Percentiles rank a stretch among this genome's conserved stretches.
Conservation (phyloP, 2,888 invertebrate species). For the Leucophenga montana region DNA sequence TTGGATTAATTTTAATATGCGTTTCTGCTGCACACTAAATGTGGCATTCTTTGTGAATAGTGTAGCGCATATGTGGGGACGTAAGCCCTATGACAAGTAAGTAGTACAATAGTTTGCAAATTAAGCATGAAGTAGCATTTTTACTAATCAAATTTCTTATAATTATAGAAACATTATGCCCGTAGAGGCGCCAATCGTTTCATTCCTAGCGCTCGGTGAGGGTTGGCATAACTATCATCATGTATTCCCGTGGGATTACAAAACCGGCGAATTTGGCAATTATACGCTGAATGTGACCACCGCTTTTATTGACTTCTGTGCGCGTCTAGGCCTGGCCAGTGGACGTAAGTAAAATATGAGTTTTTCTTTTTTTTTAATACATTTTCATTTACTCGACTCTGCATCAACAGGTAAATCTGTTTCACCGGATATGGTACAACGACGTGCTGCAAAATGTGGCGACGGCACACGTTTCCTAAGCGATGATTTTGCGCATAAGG, state of each 20-base stretch:
- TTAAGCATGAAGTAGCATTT: too few relatives aligned
- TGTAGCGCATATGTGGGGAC: conserved; percentile 95
- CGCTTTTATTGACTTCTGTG: conserved; percentile 85
- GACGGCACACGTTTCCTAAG: conserved; percentile 75
- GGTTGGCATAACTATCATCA: conserved; percentile 91
- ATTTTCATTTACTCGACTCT: too few relatives aligned
- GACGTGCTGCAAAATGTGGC: conserved; percentile 76
- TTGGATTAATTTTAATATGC: conserved; percentile 86
- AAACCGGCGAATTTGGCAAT: conserved; percentile 80
- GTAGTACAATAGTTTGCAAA: conserved; percentile 56
- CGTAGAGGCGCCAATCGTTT: conserved; percentile 82
- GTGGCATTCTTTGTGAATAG: conserved; percentile 97
- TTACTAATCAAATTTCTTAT: not conserved
- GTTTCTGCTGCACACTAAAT: conserved; percentile 90
- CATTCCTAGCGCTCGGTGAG: conserved; percentile 84
- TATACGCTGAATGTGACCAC: conserved; percentile 83
- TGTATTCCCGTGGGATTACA: conserved; percentile 81
- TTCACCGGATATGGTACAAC: conserved; percentile 76
- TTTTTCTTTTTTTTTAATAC: not conserved
- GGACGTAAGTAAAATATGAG: conserved; percentile 76
- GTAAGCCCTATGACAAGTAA: conserved; percentile 90
- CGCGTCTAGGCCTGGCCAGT: conserved; percentile 86
- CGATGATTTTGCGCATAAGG: conserved; percentile 69
- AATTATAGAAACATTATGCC: conserved; percentile 79
- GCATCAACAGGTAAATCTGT: conserved; percentile 77